Conservation (phyloP, 2,113 vertebrate genomes). For the Oncorhynchus kisutch region DNA sequence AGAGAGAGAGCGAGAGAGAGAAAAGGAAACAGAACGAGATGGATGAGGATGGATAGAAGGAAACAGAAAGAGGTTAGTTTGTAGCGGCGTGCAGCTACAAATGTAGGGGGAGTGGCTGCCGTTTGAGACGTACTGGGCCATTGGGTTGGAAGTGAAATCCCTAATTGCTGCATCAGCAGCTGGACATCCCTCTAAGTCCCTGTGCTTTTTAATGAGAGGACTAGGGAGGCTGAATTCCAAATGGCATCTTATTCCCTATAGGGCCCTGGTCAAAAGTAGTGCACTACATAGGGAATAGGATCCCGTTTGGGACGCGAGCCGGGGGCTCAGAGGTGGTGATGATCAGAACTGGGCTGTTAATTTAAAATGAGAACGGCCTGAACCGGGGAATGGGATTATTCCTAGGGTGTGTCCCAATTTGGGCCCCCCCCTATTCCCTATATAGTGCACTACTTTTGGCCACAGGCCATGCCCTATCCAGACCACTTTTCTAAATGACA, state of each 20-base stretch:
- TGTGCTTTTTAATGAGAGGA: slow-evolving; percentile 68
- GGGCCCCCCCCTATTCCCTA: too few relatives aligned
- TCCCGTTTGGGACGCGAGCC: too few relatives aligned
- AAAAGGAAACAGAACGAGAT: neutral
- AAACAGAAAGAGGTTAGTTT: slow-evolving; percentile 6
- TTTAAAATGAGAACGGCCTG: slow-evolving; percentile 60
- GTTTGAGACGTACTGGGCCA: slow-evolving; percentile 15
- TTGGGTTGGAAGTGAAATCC: slow-evolving; percentile 58
- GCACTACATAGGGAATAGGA: too few relatives aligned
- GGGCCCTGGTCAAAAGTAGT: neutral
- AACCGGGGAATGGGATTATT: slow-evolving; percentile 69
- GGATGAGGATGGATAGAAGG: slow-evolving; percentile 30
- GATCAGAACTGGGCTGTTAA: slow-evolving; percentile 65
- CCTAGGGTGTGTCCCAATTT: slow-evolving; percentile 28
- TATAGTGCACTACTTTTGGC: too few relatives aligned
- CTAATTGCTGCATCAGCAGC: slow-evolving; percentile 69
- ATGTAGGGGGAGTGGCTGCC: too few relatives aligned
- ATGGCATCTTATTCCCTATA: slow-evolving; percentile 40
- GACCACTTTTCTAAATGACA: slow-evolving; percentile 54
- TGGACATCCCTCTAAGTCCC: slow-evolving; percentile 66
- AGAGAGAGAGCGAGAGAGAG: slow-evolving; percentile 25
- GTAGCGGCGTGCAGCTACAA: slow-evolving; percentile 12
- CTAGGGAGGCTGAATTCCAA: slow-evolving; percentile 29
- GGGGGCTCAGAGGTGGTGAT: neutral
- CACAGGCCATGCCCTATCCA: too few relatives aligned